Evolutionary conservation across 2,888 invertebrate genomes (phyloP), one percentile per base, ranked within the genome.

Genomic region (Tryphoninae sp.): DNA sequence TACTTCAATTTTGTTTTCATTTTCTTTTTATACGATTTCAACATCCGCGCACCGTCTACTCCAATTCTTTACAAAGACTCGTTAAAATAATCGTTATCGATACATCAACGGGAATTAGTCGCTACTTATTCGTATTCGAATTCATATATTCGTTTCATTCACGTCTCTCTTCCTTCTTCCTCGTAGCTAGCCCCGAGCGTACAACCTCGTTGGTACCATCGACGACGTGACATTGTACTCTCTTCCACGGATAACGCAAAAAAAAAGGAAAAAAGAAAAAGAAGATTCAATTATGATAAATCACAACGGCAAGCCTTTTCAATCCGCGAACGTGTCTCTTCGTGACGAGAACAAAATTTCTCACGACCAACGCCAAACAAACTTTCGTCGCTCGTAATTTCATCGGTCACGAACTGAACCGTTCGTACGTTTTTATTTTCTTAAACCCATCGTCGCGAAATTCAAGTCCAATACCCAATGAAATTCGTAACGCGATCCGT

Each of bases 51-150:
- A 84, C 82, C 71, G 71, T 33, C 80, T 81, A 81, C 76, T 33
- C 64, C 73, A 81, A 79, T 78, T 61, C 40, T 80, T 79, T 81
- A 83, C 69, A 62, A 83, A 83, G 84, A 79, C 79, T 80, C 79
- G 79, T 84, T 67, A 80, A 84, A 76, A 78, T 75, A 84, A 74
- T 77, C 62, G 59, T 85, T 83, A 82, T 79, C 80, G 83, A 82
- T 85, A 85, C 84, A 86, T 86, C 62, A 81, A 87, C 77, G 83
- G 65, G 74, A 82, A 85, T 83, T 82, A 82, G 82, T 78, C 53
- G 45, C 82, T 86, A 86, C 76, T 77, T 86, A 86, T 86, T 82
- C 72, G 19, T 68, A 76, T 67, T 76, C 72, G 61, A 81, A 72
- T 72, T 33, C 53, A 72, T 62, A 71, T 67, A 67, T 69, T 49